Percentiles rank a stretch among this genome's conserved stretches.
phyloP scores from a whole-genome alignment of 2,113 vertebrate species.

The Andinoacara biseriatus region DNA sequence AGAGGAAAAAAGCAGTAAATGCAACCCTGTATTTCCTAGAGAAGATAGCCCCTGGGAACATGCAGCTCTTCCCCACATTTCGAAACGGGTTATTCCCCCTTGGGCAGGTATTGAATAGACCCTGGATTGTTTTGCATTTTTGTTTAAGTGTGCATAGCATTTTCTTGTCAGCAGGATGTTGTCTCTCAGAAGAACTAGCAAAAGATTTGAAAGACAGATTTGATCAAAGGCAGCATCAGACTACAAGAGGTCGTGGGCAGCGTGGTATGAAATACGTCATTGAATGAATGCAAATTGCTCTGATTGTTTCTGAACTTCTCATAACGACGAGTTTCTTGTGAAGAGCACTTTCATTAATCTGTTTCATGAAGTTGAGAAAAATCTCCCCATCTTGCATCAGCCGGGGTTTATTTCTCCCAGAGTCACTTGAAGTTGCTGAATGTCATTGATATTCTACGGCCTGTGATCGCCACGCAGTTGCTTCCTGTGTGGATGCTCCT shows the following conservation, averaged over 20 bases:
- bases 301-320: neutral
- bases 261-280: neutral
- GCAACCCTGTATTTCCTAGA: conserved; percentile 26
- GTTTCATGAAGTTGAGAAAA: neutral
- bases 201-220: conserved; percentile 35
- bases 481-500: neutral
- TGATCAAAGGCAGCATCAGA: neutral
- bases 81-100: neutral
- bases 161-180: conserved; percentile 35
- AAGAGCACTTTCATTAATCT: neutral
- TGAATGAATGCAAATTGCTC: neutral
- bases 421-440: neutral
- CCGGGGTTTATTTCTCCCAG: neutral
- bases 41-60: conserved; percentile 36
- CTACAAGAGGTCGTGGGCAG: neutral
- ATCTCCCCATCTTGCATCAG: neutral
- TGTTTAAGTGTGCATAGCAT: conserved; percentile 49
- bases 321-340: neutral
- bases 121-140: conserved; percentile 57
- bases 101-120: neutral
- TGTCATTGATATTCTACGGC: neutral
- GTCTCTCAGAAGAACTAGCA: neutral
- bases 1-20: conserved; percentile 61
- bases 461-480: neutral
- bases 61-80: conserved; percentile 19